A percentile compares a stretch with the other conserved stretches of the same genome.
These are phyloP conservation scores for Orestias chungarensis DNA, from an alignment of 2,797 vertebrate genomes.

Conservation along the genomic window DNA sequence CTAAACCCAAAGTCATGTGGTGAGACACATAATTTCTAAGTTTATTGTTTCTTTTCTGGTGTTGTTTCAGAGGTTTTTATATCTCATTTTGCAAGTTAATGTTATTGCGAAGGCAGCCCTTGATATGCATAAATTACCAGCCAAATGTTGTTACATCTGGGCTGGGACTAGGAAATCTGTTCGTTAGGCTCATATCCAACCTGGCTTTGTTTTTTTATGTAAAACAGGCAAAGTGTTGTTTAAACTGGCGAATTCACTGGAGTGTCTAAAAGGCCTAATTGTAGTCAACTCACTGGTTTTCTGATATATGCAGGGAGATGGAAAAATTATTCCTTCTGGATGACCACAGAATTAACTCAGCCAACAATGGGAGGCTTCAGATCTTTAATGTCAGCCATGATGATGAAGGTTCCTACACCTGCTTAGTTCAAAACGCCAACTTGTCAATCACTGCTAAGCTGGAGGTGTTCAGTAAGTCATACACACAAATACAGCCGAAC, in stretches of 20 bases:
- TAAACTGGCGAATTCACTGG: conserved; percentile 26
- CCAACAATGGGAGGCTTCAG: conserved; percentile 82
- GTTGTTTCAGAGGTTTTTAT: conserved; percentile 11
- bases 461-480: conserved; percentile 82
- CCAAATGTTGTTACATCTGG: conserved; percentile 57
- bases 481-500: conserved; percentile 13
- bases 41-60: background rate
- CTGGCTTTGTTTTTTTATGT: conserved; percentile 30
- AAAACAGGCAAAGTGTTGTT: conserved; percentile 14
- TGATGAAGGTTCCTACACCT: conserved; percentile 83
- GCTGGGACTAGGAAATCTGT: conserved; percentile 44
- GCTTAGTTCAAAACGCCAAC: conserved; percentile 79
- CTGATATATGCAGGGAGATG: conserved; percentile 64
- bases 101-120: conserved; percentile 29
- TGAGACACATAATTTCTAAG: conserved; percentile 67
- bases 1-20: conserved; percentile 86
- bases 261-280: conserved; percentile 6
- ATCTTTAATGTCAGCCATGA: conserved; percentile 79
- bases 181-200: conserved; percentile 34
- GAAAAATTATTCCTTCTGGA: conserved; percentile 68
- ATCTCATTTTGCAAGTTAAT: conserved; percentile 29
- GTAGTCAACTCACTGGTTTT: conserved; percentile 6
- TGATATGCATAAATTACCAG: conserved; percentile 60
- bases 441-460: conserved; percentile 81
- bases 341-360: conserved; percentile 78